phyloP scores from a whole-genome alignment of 2,797 vertebrate species.

The Cyclura pinguis region DNA sequence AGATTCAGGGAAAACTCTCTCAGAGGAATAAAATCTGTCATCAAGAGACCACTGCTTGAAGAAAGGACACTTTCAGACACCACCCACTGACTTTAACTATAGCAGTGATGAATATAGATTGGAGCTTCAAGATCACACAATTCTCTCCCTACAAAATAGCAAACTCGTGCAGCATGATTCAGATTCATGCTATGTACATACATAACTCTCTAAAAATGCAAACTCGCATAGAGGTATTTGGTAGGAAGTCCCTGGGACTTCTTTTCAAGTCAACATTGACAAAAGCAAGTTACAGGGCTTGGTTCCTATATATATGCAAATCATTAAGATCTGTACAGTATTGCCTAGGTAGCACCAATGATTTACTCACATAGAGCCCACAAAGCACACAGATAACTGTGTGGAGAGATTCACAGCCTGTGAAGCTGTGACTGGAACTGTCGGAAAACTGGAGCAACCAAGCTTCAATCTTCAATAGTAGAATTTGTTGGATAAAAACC shows the following conservation, averaged over 20 bases:
- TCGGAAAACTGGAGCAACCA: neutral
- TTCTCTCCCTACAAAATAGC: neutral
- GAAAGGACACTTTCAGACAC: neutral
- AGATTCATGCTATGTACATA: neutral
- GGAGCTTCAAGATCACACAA: neutral
- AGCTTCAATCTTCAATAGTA: neutral
- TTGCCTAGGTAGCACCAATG: neutral
- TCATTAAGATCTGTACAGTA: neutral
- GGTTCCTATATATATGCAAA: neutral
- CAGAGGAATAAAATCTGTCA: too few relatives aligned
- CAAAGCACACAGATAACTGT: neutral
- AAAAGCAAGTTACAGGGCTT: neutral
- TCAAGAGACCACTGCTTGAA: too few relatives aligned
- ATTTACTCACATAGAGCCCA: neutral
- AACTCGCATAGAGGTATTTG: neutral
- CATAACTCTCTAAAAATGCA: neutral
- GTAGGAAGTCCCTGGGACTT: neutral
- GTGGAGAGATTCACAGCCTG: neutral
- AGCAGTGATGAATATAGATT: neutral
- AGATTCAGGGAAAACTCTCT: too few relatives aligned
- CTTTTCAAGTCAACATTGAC: neutral
- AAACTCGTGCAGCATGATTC: neutral
- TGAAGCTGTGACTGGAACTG: neutral
- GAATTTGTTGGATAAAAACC: neutral
- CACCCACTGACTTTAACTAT: neutral